A percentile compares a stretch with the other conserved stretches of the same genome.
Evolutionary conservation across 2,797 vertebrate species (phyloP).

Genomic region (Gallinago nigripennis): DNA sequence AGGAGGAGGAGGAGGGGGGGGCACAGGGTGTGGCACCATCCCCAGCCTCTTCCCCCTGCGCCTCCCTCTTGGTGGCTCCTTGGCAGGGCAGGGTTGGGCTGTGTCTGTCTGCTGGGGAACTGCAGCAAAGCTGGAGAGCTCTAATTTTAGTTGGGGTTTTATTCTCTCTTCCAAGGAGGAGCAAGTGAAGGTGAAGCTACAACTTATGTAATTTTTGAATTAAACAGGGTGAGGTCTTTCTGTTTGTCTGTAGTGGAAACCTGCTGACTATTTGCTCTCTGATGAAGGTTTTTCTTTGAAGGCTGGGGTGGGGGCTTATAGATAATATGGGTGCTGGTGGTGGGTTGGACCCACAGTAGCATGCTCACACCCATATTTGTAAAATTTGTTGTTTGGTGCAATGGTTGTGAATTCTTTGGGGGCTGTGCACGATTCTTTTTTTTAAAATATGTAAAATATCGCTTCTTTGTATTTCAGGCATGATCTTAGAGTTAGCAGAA

Average conservation of each 20-base stretch:
- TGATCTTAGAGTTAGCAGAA: not conserved
- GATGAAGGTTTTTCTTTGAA: not conserved
- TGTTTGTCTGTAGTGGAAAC: not conserved
- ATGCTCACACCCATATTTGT: not conserved
- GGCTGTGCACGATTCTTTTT: not conserved
- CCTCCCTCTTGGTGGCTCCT: constrained; percentile 28
- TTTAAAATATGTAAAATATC: not conserved
- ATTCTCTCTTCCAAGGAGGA: constrained; percentile 28
- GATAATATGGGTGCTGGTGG: not conserved
- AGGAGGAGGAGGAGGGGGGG: not conserved
- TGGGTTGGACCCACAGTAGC: not conserved
- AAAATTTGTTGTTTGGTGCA: not conserved
- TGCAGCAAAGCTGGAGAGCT: constrained; percentile 17
- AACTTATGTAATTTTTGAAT: not conserved
- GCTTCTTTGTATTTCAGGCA: not conserved
- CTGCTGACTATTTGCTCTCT: not conserved
- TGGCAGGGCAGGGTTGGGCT: constrained; percentile 27
- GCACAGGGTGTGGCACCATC: constrained; percentile 77
- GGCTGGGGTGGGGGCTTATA: not conserved
- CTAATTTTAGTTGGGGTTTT: constrained; percentile 4
- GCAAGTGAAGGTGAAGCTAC: constrained; percentile 15
- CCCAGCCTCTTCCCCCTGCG: not conserved
- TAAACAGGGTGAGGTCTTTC: not conserved
- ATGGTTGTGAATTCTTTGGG: not conserved
- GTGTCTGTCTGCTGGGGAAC: constrained; percentile 40